These are phyloP conservation scores for chimpanzee (Pan troglodytes) DNA, from an alignment of 2,113 vertebrate species.

Conservation along the genomic window NHGRI_mPanTro3-v2.1_pri NC_072401.2:183400501-183401000, in stretches of 20 bases:
- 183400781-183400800: neutral
- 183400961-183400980: neutral
- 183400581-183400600: slow-evolving; percentile 62
- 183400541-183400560: neutral
- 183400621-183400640: neutral
- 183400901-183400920: neutral
- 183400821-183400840: slow-evolving; percentile 52
- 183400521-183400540: neutral
- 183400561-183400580: neutral
- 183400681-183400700: fast-evolving
- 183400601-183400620: neutral
- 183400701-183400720: neutral
- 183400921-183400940: neutral
- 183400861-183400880: slow-evolving; percentile 65
- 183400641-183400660: neutral
- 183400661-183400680: neutral
- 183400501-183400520: slow-evolving; percentile 2
- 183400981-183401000: neutral
- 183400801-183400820: slow-evolving; percentile 42
- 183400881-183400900: neutral
- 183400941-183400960: neutral
- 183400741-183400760: slow-evolving; percentile 36
- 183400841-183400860: slow-evolving; percentile 63
- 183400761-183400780: slow-evolving; percentile 48
- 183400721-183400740: slow-evolving; percentile 65